Percentiles rank a stretch among this genome's conserved stretches.
These are phyloP conservation scores for Sebastes hopkinsi DNA, from an alignment of 2,797 vertebrate genomes.

Conservation along the genomic window DNA sequence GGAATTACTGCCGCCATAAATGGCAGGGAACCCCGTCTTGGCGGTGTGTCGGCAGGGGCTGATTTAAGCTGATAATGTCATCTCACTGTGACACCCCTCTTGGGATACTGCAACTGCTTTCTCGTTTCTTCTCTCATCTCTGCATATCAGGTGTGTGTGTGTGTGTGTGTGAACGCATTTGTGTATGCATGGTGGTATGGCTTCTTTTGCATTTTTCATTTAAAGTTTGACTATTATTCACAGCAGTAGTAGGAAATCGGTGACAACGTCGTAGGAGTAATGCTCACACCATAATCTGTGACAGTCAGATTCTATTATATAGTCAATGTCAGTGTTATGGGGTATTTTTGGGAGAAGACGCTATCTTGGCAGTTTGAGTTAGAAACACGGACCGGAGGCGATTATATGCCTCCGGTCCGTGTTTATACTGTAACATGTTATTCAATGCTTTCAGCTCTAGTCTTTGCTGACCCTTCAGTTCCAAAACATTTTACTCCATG, in stretches of 20 bases:
- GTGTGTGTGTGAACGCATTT: not conserved
- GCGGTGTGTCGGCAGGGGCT: conserved; percentile 19
- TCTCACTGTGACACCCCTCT: conserved; percentile 32
- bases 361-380: conserved; percentile 13
- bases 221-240: conserved; percentile 40
- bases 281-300: conserved; percentile 31
- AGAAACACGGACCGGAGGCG: not conserved
- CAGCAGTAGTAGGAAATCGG: conserved; percentile 18
- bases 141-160: not conserved
- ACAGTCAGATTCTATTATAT: conserved; percentile 45
- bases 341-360: conserved; percentile 9
- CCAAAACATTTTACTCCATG: conserved; percentile 18
- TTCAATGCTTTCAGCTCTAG: conserved; percentile 13
- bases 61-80: conserved; percentile 62
- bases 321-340: conserved; percentile 24
- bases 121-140: conserved; percentile 12
- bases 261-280: conserved; percentile 35
- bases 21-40: conserved; percentile 29
- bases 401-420: conserved; percentile 17
- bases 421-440: conserved; percentile 6
- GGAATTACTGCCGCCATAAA: conserved; percentile 58
- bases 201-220: conserved; percentile 22
- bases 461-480: conserved; percentile 31
- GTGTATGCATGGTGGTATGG: not conserved
- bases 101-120: conserved; percentile 24